Evolutionary conservation across 2,888 invertebrate genomes (phyloP).

Genomic region (Stictocephala bisonia): DNA sequence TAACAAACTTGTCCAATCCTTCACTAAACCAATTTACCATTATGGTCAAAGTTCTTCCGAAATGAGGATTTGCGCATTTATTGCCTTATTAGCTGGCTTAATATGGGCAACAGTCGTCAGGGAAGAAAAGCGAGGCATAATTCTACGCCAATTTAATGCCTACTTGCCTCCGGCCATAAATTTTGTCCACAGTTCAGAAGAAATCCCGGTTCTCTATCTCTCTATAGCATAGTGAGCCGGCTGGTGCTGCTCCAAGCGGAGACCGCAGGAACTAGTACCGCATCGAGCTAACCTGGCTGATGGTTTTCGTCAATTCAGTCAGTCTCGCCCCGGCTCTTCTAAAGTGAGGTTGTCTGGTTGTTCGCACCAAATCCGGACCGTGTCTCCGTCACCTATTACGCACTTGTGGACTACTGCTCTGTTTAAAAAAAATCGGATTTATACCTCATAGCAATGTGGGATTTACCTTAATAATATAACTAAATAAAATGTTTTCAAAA

Average conservation of each 20-base stretch:
- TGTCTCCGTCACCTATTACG: too few species aligned
- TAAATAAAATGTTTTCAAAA: too few species aligned
- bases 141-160: constrained; percentile 41
- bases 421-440: too few species aligned
- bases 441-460: too few species aligned
- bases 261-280: background rate
- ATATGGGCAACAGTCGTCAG: constrained; percentile 38
- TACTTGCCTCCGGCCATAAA: constrained; percentile 35
- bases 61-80: constrained; percentile 32
- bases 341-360: too few species aligned
- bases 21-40: constrained; percentile 9
- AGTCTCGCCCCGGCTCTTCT: background rate
- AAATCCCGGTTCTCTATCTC: background rate
- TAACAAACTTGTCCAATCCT: background rate
- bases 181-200: constrained; percentile 26
- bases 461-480: too few species aligned
- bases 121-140: constrained; percentile 41
- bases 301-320: too few species aligned
- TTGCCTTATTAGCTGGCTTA: constrained; percentile 38
- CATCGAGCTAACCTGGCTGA: background rate
- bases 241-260: background rate
- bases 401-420: too few species aligned
- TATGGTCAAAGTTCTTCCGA: constrained; percentile 7
- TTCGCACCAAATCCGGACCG: too few species aligned
- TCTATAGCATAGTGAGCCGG: background rate